Conservation (phyloP, 1,140 invertebrate genomes). For the Teleogryllus occipitalis region DNA sequence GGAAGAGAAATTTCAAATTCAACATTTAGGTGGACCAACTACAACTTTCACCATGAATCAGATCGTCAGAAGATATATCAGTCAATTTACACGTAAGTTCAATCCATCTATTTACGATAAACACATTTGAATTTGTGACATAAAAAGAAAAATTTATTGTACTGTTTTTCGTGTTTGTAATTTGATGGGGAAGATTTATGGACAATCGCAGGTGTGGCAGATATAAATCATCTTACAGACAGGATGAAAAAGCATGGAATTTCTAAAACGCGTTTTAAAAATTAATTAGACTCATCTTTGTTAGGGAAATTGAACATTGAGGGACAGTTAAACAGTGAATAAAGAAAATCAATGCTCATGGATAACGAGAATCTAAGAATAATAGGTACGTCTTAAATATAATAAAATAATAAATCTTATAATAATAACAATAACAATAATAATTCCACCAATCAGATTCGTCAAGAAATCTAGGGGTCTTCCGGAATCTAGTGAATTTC, state of each 20-base stretch:
- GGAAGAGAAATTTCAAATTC: not conserved
- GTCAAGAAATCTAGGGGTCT: not conserved
- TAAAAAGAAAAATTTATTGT: not conserved
- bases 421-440: not conserved
- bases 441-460: not conserved
- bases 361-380: not conserved
- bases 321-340: not conserved
- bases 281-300: not conserved
- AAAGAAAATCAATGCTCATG: not conserved
- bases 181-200: not conserved
- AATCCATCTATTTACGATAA: constrained; percentile 2
- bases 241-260: not conserved
- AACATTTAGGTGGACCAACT: not conserved
- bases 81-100: not conserved
- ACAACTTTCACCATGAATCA: not conserved
- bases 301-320: not conserved
- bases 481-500: not conserved
- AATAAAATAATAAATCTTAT: not conserved
- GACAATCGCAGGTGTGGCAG: not conserved
- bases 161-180: not conserved
- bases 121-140: not conserved
- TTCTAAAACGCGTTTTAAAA: not conserved
- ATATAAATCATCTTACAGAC: constrained; percentile 1
- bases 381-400: constrained; percentile 6
- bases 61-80: not conserved